phyloP scores from a whole-genome alignment of 2,888 invertebrate genomes.

The Shargacucullia verbasci region DNA sequence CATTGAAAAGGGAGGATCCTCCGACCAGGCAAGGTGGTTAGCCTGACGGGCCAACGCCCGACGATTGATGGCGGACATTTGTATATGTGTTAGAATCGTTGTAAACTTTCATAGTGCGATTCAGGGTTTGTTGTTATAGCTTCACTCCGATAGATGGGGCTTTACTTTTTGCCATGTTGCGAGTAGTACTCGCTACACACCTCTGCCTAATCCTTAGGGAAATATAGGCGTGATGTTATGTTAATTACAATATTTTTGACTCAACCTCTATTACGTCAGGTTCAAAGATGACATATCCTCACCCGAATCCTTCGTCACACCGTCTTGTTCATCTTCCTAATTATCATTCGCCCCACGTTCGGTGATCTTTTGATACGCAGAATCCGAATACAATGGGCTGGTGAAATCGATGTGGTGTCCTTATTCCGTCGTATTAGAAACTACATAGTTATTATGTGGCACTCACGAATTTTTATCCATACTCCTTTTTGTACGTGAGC shows the following conservation, averaged over 20 bases:
- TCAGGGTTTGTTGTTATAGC: no score
- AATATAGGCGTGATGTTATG: no score
- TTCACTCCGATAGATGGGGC: no score
- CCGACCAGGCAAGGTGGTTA: no score
- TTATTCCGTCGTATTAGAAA: constrained; percentile 59
- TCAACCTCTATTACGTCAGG: constrained; percentile 3
- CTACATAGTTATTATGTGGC: constrained; percentile 54
- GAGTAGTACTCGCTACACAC: no score
- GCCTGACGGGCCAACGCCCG: no score
- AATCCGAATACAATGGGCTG: constrained; percentile 82
- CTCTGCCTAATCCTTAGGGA: no score
- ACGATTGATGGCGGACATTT: no score
- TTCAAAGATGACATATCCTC: constrained; percentile 41
- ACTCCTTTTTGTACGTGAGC: constrained; percentile 39
- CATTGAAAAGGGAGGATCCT: no score
- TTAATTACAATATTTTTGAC: background rate
- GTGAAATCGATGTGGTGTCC: constrained; percentile 70
- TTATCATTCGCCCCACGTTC: constrained; percentile 69
- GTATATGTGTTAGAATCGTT: no score
- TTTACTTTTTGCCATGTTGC: no score
- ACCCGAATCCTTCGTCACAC: constrained; percentile 46
- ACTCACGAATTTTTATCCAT: constrained; percentile 53
- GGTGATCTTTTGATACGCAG: constrained; percentile 84
- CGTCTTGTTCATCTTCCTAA: constrained; percentile 54
- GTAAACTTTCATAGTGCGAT: no score